Conservation (phyloP, 2,888 invertebrate species). For the Nebria brevicollis region DNA sequence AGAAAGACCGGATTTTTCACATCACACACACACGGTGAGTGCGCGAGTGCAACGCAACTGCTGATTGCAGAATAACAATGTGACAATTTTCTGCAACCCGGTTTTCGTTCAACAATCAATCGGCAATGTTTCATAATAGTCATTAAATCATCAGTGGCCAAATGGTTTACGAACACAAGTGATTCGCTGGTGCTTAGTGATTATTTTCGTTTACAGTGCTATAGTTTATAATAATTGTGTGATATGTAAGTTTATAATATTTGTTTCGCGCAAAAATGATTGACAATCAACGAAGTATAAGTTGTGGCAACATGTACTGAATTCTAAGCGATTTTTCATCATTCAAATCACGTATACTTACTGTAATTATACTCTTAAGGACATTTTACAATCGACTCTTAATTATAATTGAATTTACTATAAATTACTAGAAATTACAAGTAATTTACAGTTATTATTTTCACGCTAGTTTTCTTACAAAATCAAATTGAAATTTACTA, state of each 20-base stretch:
- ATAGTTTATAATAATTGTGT: neutral
- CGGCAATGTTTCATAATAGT: neutral
- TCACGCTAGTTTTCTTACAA: no score
- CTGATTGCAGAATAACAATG: conserved; percentile 34
- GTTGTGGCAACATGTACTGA: neutral
- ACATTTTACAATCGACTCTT: neutral
- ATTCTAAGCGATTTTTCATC: neutral
- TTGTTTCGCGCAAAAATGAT: neutral
- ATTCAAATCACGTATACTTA: neutral
- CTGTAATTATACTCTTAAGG: neutral
- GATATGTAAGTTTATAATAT: neutral
- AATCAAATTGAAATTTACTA: no score
- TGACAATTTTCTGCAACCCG: conserved; percentile 25
- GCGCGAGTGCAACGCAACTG: conserved; percentile 19
- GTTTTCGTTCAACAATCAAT: conserved; percentile 8
- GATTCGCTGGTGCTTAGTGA: conserved; percentile 10
- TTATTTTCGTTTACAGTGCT: conserved; percentile 14
- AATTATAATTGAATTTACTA: neutral
- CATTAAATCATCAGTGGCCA: neutral
- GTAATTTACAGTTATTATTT: no score
- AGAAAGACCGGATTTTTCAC: conserved; percentile 24
- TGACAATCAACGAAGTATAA: neutral
- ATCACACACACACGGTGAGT: neutral
- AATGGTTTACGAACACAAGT: neutral
- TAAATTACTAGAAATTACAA: neutral